Evolutionary conservation across 2,888 invertebrate genomes (phyloP).

Genomic region (Lithophane leautieri): DNA sequence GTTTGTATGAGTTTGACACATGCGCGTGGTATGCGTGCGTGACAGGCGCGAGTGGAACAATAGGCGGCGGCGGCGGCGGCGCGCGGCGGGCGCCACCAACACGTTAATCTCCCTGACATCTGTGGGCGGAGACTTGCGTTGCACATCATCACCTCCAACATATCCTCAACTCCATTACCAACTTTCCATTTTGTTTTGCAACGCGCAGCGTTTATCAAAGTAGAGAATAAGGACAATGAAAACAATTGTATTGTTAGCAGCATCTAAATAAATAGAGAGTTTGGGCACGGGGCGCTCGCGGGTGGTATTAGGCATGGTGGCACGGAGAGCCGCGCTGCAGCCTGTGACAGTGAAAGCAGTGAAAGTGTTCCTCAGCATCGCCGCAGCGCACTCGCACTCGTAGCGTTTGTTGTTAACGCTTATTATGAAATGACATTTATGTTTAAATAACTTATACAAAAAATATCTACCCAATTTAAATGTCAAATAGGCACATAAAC

Average conservation of each 20-base stretch:
- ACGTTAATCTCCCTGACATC: constrained; percentile 78
- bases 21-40: constrained; percentile 66
- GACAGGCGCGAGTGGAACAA: constrained; percentile 74
- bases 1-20: constrained; percentile 67
- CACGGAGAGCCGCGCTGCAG: constrained; percentile 79
- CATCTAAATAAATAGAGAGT: constrained; percentile 89
- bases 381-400: constrained; percentile 67
- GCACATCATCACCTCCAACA: constrained; percentile 85
- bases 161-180: constrained; percentile 78
- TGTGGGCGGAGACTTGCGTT: constrained; percentile 82
- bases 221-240: constrained; percentile 83
- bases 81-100: constrained; percentile 80
- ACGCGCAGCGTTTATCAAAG: constrained; percentile 78
- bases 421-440: constrained; percentile 71
- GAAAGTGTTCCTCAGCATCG: constrained; percentile 81
- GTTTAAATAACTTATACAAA: constrained; percentile 28
- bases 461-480: neutral
- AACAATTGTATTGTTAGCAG: constrained; percentile 83
- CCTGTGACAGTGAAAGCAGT: constrained; percentile 87
- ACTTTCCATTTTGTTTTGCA: constrained; percentile 88
- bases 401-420: constrained; percentile 76
- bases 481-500: neutral
- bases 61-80: constrained; percentile 66
- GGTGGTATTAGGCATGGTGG: constrained; percentile 74
- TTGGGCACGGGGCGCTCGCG: constrained; percentile 68